phyloP scores from a whole-genome alignment of 2,888 invertebrate species.

The Blera fallax region DNA sequence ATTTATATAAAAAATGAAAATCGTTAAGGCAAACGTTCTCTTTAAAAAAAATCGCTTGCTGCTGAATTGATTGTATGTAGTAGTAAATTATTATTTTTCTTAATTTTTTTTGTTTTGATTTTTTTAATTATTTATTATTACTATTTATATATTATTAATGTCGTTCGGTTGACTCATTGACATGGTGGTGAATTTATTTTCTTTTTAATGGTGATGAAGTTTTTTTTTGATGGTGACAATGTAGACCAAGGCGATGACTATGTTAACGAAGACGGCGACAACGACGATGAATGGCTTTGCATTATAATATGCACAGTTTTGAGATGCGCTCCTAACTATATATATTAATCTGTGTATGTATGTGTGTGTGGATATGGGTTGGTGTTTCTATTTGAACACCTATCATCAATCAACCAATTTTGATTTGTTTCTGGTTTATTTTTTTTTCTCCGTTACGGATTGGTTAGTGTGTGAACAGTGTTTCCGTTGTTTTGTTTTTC shows the following conservation, averaged over 20 bases:
- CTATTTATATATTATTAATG: slow-evolving; percentile 70
- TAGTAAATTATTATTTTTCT: slow-evolving; percentile 50
- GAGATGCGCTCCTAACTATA: slow-evolving; percentile 61
- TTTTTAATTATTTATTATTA: slow-evolving; percentile 63
- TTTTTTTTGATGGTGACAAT: slow-evolving; percentile 39
- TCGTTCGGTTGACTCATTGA: slow-evolving; percentile 72
- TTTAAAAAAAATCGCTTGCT: slow-evolving; percentile 60
- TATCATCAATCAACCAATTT: slow-evolving; percentile 54
- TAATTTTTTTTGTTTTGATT: slow-evolving; percentile 30
- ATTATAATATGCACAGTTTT: slow-evolving; percentile 53
- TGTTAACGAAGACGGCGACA: slow-evolving; percentile 52
- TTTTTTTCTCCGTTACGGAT: slow-evolving; percentile 42
- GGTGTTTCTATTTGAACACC: slow-evolving; percentile 36
- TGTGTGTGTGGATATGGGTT: neutral
- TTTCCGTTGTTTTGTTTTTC: slow-evolving; percentile 37
- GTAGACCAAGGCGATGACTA: slow-evolving; percentile 64
- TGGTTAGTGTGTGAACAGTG: slow-evolving; percentile 50
- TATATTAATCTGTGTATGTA: slow-evolving; percentile 24
- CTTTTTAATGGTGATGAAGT: slow-evolving; percentile 34
- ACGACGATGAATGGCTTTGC: slow-evolving; percentile 53
- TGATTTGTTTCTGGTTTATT: slow-evolving; percentile 31
- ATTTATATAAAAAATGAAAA: slow-evolving; percentile 72
- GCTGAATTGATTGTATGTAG: slow-evolving; percentile 71
- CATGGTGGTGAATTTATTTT: slow-evolving; percentile 58
- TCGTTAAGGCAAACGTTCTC: slow-evolving; percentile 68